Conservation (phyloP, 1,140 invertebrate species). For the Drosophila varians region DNA sequence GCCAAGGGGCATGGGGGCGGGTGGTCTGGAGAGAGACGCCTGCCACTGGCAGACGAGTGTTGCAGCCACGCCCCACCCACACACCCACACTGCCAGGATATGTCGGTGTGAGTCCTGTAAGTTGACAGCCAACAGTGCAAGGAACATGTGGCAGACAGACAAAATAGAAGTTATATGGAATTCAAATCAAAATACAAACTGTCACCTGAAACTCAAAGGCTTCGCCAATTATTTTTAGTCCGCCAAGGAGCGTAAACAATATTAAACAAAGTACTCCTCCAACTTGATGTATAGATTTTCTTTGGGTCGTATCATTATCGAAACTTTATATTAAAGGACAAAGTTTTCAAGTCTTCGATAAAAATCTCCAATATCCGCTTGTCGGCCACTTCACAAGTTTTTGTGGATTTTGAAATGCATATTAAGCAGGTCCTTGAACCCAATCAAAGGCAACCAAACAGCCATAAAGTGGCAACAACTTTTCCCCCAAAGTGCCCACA, state of each 20-base stretch:
- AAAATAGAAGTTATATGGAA: slow-evolving; percentile 9
- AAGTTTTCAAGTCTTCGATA: not conserved
- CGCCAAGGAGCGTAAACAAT: not conserved
- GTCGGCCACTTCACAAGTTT: slow-evolving; percentile 4
- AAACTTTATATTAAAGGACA: not conserved
- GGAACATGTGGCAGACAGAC: slow-evolving; percentile 47
- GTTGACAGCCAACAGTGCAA: slow-evolving; percentile 21
- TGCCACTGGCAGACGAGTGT: slow-evolving; percentile 49
- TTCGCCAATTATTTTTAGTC: not conserved
- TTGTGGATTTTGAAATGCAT: slow-evolving; percentile 9
- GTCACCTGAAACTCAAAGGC: not conserved
- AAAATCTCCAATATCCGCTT: slow-evolving; percentile 23
- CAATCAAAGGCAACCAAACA: slow-evolving; percentile 29
- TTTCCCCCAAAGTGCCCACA: slow-evolving; percentile 5
- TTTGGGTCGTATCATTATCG: not conserved
- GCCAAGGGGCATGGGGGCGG: not conserved
- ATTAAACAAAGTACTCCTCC: not conserved
- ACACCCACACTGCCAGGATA: not conserved
- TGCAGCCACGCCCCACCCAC: slow-evolving; percentile 20
- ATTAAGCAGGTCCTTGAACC: slow-evolving; percentile 25
- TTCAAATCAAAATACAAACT: not conserved
- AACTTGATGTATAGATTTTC: not conserved
- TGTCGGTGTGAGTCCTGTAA: slow-evolving; percentile 16
- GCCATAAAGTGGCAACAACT: slow-evolving; percentile 29
- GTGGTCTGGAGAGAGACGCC: slow-evolving; percentile 53